Conservation (phyloP, 2,888 invertebrate genomes). For the Ormyrus pomaceus region DNA sequence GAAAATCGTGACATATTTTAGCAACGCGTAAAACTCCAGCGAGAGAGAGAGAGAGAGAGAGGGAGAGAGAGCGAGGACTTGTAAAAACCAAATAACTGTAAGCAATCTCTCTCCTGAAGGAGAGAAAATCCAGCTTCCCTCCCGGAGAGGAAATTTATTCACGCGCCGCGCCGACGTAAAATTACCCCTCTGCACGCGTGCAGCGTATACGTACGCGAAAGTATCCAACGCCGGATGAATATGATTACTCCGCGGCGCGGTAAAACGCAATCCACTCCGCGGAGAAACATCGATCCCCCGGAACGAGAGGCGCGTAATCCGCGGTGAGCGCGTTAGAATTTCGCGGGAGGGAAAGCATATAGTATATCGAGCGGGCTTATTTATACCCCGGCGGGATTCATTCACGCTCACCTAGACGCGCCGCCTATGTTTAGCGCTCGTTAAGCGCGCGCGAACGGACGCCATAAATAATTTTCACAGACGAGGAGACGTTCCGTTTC, state of each 20-base stretch:
- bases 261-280: too few relatives aligned
- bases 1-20: too few relatives aligned
- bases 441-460: conserved; percentile 11
- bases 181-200: conserved; percentile 16
- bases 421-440: conserved; percentile 9
- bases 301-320: too few relatives aligned
- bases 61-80: too few relatives aligned
- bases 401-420: not conserved
- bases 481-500: not conserved
- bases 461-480: conserved; percentile 33
- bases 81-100: too few relatives aligned
- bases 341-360: not conserved
- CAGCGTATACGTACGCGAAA: not conserved
- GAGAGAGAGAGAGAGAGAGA: too few relatives aligned
- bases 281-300: too few relatives aligned
- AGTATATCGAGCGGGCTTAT: conserved; percentile 3
- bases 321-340: too few relatives aligned
- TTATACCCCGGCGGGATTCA: conserved; percentile 11
- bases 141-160: conserved; percentile 26
- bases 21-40: too few relatives aligned
- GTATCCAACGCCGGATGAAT: conserved; percentile 4
- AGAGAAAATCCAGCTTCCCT: too few relatives aligned
- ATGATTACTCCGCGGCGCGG: conserved; percentile 9
- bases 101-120: not conserved
- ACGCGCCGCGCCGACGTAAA: conserved; percentile 25